A percentile compares a stretch with the other conserved stretches of the same genome.
phyloP scores from a whole-genome alignment of 2,113 vertebrate genomes.

The Empidonax traillii region DNA sequence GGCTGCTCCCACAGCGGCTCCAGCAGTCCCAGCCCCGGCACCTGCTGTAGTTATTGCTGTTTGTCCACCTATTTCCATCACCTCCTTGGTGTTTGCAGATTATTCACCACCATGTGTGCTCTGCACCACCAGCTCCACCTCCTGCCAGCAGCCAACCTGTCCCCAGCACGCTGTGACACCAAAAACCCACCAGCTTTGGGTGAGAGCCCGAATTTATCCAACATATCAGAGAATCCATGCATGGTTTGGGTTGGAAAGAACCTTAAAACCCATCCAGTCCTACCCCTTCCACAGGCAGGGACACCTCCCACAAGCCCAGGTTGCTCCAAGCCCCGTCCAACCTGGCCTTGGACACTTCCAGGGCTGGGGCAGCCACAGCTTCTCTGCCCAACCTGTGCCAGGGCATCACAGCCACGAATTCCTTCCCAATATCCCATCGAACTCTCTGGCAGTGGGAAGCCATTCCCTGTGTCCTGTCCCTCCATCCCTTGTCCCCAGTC shows the following conservation, averaged over 20 bases:
- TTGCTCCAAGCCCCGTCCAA: rapidly evolving
- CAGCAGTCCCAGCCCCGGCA: neutral
- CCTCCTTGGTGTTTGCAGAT: neutral
- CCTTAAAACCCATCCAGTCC: rapidly evolving
- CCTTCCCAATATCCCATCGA: neutral
- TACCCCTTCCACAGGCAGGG: neutral
- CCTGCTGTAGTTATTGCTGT: neutral
- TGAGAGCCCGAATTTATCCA: neutral
- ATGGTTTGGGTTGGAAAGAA: neutral
- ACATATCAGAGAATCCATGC: rapidly evolving
- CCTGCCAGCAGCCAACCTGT: rapidly evolving
- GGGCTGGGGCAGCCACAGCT: neutral
- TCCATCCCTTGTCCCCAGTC: neutral
- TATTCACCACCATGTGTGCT: neutral
- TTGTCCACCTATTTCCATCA: neutral
- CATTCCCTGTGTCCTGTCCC: neutral
- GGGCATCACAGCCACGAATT: rapidly evolving
- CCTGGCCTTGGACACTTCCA: neutral
- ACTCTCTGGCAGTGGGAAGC: rapidly evolving
- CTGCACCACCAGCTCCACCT: neutral
- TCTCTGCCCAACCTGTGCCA: neutral
- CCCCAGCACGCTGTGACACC: neutral
- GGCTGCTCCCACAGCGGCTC: neutral
- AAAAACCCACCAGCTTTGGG: neutral
- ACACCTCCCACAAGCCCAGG: neutral